Evolutionary conservation across 2,113 vertebrate genomes (phyloP).

Genomic region (Orycteropus afer): DNA sequence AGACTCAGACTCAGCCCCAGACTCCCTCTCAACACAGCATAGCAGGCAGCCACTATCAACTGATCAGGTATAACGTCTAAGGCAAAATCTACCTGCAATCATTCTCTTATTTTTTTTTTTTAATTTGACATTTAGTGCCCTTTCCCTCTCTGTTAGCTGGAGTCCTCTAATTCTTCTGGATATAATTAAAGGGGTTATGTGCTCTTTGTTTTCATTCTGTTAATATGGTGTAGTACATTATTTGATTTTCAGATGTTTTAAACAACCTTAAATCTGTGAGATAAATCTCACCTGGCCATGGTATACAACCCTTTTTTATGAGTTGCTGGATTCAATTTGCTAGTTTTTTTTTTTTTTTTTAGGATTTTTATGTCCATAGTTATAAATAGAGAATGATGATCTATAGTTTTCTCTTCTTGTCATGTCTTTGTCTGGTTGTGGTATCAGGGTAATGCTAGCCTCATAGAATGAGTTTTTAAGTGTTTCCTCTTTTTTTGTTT

Average conservation of each 20-base stretch:
- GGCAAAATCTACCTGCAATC: background rate
- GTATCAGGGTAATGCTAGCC: background rate
- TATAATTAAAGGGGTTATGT: background rate
- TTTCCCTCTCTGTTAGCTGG: background rate
- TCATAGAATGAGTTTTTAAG: background rate
- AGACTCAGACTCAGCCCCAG: background rate
- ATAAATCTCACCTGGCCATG: background rate
- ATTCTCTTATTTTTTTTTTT: background rate
- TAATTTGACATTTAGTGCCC: background rate
- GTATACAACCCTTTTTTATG: background rate
- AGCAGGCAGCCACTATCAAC: background rate
- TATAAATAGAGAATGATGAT: background rate
- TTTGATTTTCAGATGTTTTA: background rate
- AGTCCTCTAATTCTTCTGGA: background rate
- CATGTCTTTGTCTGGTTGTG: background rate
- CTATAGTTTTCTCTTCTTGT: background rate
- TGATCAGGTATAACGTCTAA: background rate
- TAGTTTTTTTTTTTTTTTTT: background rate
- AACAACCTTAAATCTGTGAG: background rate
- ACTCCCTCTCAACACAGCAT: background rate
- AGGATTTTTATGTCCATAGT: background rate
- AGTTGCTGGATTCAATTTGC: background rate
- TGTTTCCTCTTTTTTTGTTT: background rate
- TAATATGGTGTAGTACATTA: background rate
- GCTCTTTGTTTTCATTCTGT: background rate